Conservation (phyloP, 2,113 vertebrate species). For the Echinops telfairi region DNA sequence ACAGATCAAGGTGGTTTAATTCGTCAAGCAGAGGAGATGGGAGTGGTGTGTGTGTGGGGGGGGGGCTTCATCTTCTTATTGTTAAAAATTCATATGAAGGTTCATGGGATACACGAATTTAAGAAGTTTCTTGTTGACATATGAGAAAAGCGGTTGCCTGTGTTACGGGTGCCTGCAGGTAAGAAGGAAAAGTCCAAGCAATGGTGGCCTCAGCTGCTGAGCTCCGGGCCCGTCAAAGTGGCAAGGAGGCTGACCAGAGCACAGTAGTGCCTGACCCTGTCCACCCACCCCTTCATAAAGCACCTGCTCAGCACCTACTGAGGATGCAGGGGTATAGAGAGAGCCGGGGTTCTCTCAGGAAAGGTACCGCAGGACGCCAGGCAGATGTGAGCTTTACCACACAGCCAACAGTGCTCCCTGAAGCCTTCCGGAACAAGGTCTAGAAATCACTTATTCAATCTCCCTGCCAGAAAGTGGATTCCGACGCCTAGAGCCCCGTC, state of each 20-base stretch:
- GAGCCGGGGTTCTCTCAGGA: too few relatives aligned
- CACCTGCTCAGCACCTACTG: background rate
- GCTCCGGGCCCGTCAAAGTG: background rate
- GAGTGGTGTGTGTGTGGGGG: too few relatives aligned
- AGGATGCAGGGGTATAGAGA: background rate
- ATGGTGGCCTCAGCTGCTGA: too few relatives aligned
- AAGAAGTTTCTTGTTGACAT: background rate
- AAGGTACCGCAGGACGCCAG: background rate
- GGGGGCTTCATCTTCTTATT: background rate
- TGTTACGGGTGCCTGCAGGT: background rate
- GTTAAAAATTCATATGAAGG: background rate
- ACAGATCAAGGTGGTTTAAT: background rate
- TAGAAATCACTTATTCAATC: too few relatives aligned
- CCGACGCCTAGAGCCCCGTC: too few relatives aligned
- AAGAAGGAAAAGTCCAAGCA: rapidly evolving
- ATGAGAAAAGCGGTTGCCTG: background rate
- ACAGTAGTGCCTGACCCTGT: rapidly evolving
- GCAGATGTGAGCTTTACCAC: too few relatives aligned
- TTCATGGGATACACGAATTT: background rate
- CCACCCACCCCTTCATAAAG: background rate
- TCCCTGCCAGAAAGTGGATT: too few relatives aligned
- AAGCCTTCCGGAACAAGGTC: background rate
- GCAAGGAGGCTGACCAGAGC: background rate
- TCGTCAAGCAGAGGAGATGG: background rate
- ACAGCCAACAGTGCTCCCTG: background rate